These are phyloP conservation scores for Trichogramma dendrolimi DNA, from an alignment of 2,888 invertebrate species.

Conservation along the genomic window DNA sequence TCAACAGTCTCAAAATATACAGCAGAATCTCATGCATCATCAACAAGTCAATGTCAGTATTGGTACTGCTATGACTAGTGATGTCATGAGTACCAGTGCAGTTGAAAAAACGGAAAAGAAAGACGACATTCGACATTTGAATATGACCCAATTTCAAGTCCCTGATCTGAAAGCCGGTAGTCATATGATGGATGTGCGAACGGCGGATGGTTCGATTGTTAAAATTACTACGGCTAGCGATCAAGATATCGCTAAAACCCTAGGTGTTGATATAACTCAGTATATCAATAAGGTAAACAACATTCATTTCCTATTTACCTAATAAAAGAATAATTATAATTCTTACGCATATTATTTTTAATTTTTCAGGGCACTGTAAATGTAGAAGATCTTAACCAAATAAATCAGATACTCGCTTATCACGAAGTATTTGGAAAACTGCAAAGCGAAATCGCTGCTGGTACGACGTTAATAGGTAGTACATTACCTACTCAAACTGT, in stretches of 20 bases:
- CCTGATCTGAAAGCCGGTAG: conserved; percentile 52
- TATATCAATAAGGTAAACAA: conserved; percentile 68
- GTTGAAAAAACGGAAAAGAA: conserved; percentile 45
- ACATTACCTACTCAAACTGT: conserved; percentile 50
- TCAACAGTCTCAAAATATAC: conserved; percentile 48
- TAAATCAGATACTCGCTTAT: conserved; percentile 78
- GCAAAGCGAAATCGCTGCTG: conserved; percentile 57
- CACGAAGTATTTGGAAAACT: conserved; percentile 79
- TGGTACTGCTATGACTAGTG: conserved; percentile 41
- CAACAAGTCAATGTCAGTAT: conserved; percentile 44
- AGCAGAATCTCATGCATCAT: conserved; percentile 53
- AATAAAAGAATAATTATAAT: conserved; percentile 5
- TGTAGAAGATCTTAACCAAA: conserved; percentile 80
- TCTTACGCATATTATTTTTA: not conserved
- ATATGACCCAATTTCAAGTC: conserved; percentile 52
- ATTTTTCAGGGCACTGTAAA: conserved; percentile 53
- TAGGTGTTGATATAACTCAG: conserved; percentile 70
- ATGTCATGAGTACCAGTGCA: conserved; percentile 50
- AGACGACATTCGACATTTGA: conserved; percentile 47
- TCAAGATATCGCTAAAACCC: conserved; percentile 60
- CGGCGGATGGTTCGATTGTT: conserved; percentile 69
- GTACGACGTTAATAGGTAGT: conserved; percentile 50
- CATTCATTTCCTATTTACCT: not conserved
- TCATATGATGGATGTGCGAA: conserved; percentile 61
- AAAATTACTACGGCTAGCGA: conserved; percentile 67